These are phyloP conservation scores for Daphoenositta chrysoptera DNA, from an alignment of 2,113 vertebrate genomes.

Conservation along the genomic window DNA sequence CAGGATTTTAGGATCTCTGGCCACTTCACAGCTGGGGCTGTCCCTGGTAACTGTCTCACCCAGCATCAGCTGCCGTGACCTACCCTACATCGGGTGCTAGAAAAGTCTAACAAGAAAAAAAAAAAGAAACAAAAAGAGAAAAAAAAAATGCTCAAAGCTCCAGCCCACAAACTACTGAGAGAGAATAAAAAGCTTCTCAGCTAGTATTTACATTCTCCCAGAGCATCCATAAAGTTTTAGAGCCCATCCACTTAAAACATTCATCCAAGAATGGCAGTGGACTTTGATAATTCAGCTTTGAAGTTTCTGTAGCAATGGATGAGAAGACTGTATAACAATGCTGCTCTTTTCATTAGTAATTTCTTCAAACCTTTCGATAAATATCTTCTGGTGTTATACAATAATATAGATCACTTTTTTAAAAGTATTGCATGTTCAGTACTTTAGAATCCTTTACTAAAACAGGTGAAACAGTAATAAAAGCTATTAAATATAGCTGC, in stretches of 20 bases:
- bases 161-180: background rate
- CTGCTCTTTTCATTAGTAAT: background rate
- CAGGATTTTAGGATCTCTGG: background rate
- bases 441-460: background rate
- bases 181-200: background rate
- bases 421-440: background rate
- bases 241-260: background rate
- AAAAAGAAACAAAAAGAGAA: background rate
- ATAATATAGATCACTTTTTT: background rate
- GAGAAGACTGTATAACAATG: background rate
- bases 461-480: background rate
- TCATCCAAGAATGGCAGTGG: background rate
- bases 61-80: background rate
- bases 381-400: background rate
- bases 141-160: background rate
- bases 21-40: background rate
- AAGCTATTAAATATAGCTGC: background rate
- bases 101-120: background rate
- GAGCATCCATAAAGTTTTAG: background rate
- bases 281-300: background rate
- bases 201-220: background rate
- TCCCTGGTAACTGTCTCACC: background rate
- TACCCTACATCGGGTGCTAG: accelerated
- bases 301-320: background rate
- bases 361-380: background rate